phyloP scores from a whole-genome alignment of 2,888 invertebrate species.

The Amphipoea lucens region DNA sequence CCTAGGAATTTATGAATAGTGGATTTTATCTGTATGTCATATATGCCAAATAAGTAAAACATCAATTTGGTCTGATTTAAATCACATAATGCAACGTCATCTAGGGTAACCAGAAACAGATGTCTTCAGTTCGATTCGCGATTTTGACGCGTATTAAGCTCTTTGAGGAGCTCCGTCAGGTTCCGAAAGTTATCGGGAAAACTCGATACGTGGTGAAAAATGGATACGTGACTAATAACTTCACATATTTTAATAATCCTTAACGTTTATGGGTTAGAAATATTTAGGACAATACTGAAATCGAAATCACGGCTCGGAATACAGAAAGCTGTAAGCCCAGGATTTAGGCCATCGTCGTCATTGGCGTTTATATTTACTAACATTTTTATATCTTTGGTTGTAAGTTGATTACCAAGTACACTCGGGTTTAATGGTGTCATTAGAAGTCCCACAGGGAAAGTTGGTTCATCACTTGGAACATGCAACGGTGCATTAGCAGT shows the following conservation, averaged over 20 bases:
- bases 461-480: constrained; percentile 35
- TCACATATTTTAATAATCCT: background rate
- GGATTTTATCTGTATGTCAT: background rate
- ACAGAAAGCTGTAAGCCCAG: constrained; percentile 4
- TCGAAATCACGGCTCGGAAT: constrained; percentile 9
- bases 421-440: constrained; percentile 22
- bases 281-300: constrained; percentile 7
- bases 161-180: too few species aligned
- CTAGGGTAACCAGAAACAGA: background rate
- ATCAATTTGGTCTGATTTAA: constrained; percentile 23
- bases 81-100: constrained; percentile 4
- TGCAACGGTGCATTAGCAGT: constrained; percentile 40
- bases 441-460: constrained; percentile 26
- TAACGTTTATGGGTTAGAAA: background rate
- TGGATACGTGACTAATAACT: constrained; percentile 23
- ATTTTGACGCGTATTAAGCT: constrained; percentile 3
- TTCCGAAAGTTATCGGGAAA: background rate
- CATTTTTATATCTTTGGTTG: constrained; percentile 22
- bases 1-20: constrained; percentile 27
- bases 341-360: constrained; percentile 33
- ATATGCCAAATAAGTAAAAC: constrained; percentile 28
- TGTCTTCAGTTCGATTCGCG: constrained; percentile 14
- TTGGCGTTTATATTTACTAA: constrained; percentile 30
- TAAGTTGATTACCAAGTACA: constrained; percentile 40
- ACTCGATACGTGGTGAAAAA: background rate